A percentile compares a stretch with the other conserved stretches of the same genome.
These are phyloP conservation scores for Ceratothoa steindachneri DNA, from an alignment of 2,888 invertebrate genomes.

Conservation along the genomic window DNA sequence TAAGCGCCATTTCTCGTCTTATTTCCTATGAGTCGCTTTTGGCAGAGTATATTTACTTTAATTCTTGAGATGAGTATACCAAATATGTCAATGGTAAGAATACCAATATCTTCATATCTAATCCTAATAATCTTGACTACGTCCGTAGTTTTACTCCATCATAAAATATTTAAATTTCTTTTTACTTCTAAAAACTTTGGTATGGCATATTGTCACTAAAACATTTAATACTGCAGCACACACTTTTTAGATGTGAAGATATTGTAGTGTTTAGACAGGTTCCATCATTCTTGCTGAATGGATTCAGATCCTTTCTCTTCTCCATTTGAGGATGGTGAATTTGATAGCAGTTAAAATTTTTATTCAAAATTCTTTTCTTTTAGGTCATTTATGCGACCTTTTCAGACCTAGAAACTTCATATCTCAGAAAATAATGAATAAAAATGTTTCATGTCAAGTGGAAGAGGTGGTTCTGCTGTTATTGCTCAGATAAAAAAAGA, in stretches of 20 bases:
- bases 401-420: too few species aligned
- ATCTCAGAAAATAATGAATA: too few species aligned
- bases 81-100: slow-evolving; percentile 7
- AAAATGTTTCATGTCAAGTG: too few species aligned
- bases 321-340: neutral
- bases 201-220: slow-evolving; percentile 13
- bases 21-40: neutral
- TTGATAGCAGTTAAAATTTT: too few species aligned
- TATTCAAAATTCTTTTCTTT: too few species aligned
- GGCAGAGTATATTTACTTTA: too few species aligned
- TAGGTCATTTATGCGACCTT: too few species aligned
- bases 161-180: too few species aligned
- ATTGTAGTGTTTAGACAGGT: neutral
- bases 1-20: neutral
- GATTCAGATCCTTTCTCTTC: neutral
- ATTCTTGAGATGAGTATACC: neutral
- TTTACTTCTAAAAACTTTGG: neutral
- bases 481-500: neutral
- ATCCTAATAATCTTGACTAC: neutral
- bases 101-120: slow-evolving; percentile 5
- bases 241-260: slow-evolving; percentile 7
- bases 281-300: slow-evolving; percentile 3
- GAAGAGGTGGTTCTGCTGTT: neutral
- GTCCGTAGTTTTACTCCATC: neutral
- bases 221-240: too few species aligned